These are phyloP conservation scores for Pterophyllum scalare DNA, from an alignment of 2,113 vertebrate species.

Conservation along the genomic window DNA sequence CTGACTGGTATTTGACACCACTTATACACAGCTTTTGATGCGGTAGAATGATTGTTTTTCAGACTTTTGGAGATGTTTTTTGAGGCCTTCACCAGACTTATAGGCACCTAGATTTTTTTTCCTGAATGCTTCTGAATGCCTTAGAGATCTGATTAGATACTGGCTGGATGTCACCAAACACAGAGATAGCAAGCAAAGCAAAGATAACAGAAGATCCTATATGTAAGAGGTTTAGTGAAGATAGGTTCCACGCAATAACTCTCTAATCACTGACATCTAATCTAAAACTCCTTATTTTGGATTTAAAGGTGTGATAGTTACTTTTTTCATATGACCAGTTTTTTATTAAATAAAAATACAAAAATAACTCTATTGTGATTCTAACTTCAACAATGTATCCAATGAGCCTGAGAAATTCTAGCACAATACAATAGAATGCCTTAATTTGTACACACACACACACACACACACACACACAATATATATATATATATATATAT, in stretches of 20 bases:
- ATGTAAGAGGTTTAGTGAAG: not conserved
- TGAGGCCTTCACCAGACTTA: not conserved
- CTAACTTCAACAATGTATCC: not conserved
- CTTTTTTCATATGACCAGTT: not conserved
- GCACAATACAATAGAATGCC: not conserved
- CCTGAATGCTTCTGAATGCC: not conserved
- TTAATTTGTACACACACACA: too few relatives aligned
- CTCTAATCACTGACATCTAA: not conserved
- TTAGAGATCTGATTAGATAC: not conserved
- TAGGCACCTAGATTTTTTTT: not conserved
- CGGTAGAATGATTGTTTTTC: not conserved
- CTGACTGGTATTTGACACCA: not conserved
- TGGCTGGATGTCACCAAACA: not conserved
- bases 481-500: too few relatives aligned
- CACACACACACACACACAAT: too few relatives aligned
- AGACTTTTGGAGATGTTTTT: not conserved
- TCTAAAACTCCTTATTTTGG: not conserved
- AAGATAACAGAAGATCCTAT: not conserved
- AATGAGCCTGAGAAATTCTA: not conserved
- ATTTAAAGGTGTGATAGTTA: not conserved
- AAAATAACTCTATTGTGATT: not conserved
- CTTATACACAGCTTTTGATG: not conserved
- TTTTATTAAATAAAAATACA: constrained; percentile 2
- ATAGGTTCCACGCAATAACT: not conserved
- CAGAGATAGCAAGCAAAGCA: not conserved